A percentile compares a stretch with the other conserved stretches of the same genome.
Evolutionary conservation across 2,888 invertebrate species (phyloP).

Genomic region (Lamellibrachia columna): DNA sequence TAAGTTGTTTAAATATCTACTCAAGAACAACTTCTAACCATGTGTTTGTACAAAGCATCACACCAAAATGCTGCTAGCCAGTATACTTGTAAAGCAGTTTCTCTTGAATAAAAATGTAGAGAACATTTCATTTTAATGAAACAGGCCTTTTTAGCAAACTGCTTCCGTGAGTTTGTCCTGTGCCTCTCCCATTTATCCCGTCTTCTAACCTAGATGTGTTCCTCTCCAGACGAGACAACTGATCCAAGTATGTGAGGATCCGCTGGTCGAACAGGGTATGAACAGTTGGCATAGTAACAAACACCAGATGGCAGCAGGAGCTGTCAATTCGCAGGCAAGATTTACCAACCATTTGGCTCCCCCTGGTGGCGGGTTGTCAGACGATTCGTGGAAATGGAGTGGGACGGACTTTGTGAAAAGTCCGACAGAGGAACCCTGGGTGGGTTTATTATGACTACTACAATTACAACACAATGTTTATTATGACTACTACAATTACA

Average conservation of each 20-base stretch:
- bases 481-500: no score
- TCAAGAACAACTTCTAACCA: no score
- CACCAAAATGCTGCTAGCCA: no score
- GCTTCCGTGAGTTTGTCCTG: background rate
- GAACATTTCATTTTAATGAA: no score
- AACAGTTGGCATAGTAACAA: background rate
- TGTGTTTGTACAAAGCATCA: no score
- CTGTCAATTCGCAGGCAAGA: background rate
- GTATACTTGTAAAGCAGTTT: no score
- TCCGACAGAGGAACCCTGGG: conserved; percentile 75
- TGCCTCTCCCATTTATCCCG: background rate
- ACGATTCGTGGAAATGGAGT: conserved; percentile 56
- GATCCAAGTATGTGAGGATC: conserved; percentile 85
- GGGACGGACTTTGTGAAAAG: conserved; percentile 60
- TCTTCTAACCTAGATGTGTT: background rate
- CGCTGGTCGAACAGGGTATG: conserved; percentile 85
- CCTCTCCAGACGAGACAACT: conserved; percentile 75
- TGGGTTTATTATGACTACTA: conserved; percentile 38
- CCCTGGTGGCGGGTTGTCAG: conserved; percentile 28
- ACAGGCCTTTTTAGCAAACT: no score
- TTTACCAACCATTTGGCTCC: background rate
- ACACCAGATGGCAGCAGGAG: background rate
- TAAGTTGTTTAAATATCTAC: no score
- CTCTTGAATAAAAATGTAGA: no score
- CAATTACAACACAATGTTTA: no score